Conservation (phyloP, 2,888 invertebrate genomes). For the Ephialtes manifestator region DNA sequence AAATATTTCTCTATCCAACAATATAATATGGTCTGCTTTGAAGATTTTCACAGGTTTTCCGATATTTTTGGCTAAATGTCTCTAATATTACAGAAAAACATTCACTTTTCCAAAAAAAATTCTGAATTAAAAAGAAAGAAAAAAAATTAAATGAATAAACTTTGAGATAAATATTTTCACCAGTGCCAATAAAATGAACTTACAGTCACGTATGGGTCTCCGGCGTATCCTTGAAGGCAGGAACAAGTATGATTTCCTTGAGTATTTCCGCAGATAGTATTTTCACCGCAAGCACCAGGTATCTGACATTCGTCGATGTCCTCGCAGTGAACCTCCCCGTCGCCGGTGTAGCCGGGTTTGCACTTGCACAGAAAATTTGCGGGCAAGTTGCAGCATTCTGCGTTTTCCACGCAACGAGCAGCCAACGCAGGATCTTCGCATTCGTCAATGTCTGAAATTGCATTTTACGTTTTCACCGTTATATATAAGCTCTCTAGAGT, state of each 20-base stretch:
- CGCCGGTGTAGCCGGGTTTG: constrained; percentile 95
- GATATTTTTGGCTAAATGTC: too few species aligned
- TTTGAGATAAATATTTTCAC: not conserved
- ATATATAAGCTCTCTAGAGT: not conserved
- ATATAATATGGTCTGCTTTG: too few species aligned
- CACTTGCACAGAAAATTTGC: constrained; percentile 98
- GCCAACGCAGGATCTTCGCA: constrained; percentile 95
- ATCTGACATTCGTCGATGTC: constrained; percentile 96
- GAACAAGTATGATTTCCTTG: constrained; percentile 95
- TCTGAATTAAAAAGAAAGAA: not conserved
- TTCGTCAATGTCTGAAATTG: constrained; percentile 94
- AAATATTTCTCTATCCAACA: too few species aligned
- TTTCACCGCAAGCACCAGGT: constrained; percentile 93
- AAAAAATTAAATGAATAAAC: not conserved
- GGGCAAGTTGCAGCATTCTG: constrained; percentile 97
- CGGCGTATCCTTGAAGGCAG: constrained; percentile 93
- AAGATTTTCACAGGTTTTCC: too few species aligned
- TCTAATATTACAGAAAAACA: too few species aligned
- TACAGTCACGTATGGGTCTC: constrained; percentile 92
- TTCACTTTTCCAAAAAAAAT: too few species aligned
- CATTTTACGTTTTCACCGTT: constrained; percentile 32
- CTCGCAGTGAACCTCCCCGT: constrained; percentile 95
- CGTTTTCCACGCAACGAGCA: constrained; percentile 95
- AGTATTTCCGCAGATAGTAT: constrained; percentile 93
- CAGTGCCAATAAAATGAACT: constrained; percentile 46